Evolutionary conservation across 2,888 invertebrate species (phyloP), one percentile per base, ranked within the genome.

Genomic region (Thalpophila matura): DNA sequence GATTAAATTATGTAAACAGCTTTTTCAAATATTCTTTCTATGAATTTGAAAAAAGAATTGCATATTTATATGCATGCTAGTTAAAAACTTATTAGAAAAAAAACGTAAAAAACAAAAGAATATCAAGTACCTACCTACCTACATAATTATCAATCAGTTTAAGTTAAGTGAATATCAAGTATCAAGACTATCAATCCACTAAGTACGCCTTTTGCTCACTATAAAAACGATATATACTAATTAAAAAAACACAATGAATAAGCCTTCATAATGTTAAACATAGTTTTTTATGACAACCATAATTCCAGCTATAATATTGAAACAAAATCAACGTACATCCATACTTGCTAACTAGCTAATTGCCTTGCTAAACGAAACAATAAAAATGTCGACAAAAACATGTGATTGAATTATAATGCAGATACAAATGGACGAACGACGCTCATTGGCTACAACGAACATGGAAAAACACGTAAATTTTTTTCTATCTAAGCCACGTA

Each of bases 401-500:
- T 79, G 79, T 70, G 78, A 85, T 86, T 82, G 77, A 90, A 90
- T 91, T 87, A 88, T 88, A 91, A 90, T 89, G 90, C 88, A 86
- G 86, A 86, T 89, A 88, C 81, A 79, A 87, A 89, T 79, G 61
- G 76, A 67, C 50, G 70, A 61, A 45, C 83, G 71, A 54, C 89
- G 84, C 87, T 89, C 86, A 94, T 92, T 92, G 93, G 93, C 89
- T 88, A 86, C 82, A 85, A 80, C 79, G 74, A 85, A 86, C 89
- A 89, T 91, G 91, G 92, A 92, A 94, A 93, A 93, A 93, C 92
- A 94, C 93, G 92, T 94, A 88, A 92, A 82, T 77, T 80, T 81
- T 92, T 93, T 94, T 90, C 89, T 91, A 91, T 89, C 91, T 91
- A 91, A 90, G 86, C 90, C 88, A 93, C 94, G 94, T 94, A 91